Base-by-base conservation (phyloP, 2,888 invertebrate genomes). In the Auanema freiburgensis region DNA sequence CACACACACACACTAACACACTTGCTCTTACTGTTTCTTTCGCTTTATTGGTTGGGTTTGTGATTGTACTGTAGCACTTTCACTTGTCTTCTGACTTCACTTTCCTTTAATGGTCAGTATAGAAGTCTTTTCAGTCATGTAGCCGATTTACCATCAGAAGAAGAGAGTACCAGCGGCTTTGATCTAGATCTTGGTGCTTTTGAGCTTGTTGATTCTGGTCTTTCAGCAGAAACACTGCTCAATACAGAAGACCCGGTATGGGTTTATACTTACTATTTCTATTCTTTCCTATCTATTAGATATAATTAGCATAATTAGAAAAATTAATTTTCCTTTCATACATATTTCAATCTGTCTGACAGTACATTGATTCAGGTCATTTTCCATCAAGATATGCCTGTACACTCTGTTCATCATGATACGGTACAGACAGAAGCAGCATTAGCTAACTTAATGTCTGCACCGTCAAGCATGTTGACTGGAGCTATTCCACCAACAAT, bases 351-450 rank as follows among this genome's bases (percentile, higher is more conserved):
- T 4, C 23, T 2, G 24, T 12, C 6, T 57, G 25, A 5, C 44
- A 57, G n/a, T 44, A 12, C n/a, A 16, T 12, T 24, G n/a, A 43
- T 57, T 49, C 24, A 56, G 40, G 67, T 74, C n/a, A 74, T 74
- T 43, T 70, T 72, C 62, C 69, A 73, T 58, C 73, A 76, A 59
- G 77, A 76, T 54, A 68, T 84, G 71, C 83, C 83, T 14, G 83
- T 83, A 23, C 84, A 84, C 63, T 77, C 76, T 12, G 83, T 83
- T 1, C 82, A 81, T 52, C 81, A 83, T 66, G 80, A 84, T 60
- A 82, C 83, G 1, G 83, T 83, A 1, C 80, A 84, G 58, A 83
- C 83, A 6, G 83, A 83, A 65, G 77, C 82, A 3, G 83, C 83
- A n/a, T 66, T 83, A n/a, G 78, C 79, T 42, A 81, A 78, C 41